Conservation (phyloP, 2,888 invertebrate species). For the Ormyrus thymus region DNA sequence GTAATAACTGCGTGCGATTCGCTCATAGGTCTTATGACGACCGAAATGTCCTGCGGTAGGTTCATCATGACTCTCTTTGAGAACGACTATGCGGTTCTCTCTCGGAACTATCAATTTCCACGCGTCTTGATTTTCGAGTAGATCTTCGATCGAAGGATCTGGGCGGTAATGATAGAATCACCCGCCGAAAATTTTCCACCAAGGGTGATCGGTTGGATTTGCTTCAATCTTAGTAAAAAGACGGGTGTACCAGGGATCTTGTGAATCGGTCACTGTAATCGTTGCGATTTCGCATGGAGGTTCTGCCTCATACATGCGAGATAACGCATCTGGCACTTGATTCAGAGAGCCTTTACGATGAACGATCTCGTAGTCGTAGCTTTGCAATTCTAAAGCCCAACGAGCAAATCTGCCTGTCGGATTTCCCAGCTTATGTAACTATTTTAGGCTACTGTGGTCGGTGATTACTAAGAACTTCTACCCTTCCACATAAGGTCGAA, state of each 20-base stretch:
- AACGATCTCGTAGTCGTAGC: neutral
- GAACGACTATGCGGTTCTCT: too few species aligned
- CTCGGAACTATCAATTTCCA: too few species aligned
- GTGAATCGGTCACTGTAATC: neutral
- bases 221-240: neutral
- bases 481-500: conserved; percentile 48
- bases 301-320: neutral
- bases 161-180: conserved; percentile 42
- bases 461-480: conserved; percentile 43
- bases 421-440: conserved; percentile 36
- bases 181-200: conserved; percentile 45
- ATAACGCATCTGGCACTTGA: neutral
- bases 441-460: conserved; percentile 41
- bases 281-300: too few species aligned
- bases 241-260: conserved; percentile 47
- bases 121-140: too few species aligned
- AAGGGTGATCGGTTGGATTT: conserved; percentile 40
- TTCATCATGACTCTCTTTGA: neutral
- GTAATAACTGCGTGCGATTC: conserved; percentile 49
- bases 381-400: conserved; percentile 18
- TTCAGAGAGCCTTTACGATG: neutral
- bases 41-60: conserved; percentile 57
- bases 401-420: conserved; percentile 38
- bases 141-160: neutral
- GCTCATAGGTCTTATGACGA: conserved; percentile 49